Base-by-base conservation (phyloP, 2,113 vertebrate species). In the Podarcis raffonei region DNA sequence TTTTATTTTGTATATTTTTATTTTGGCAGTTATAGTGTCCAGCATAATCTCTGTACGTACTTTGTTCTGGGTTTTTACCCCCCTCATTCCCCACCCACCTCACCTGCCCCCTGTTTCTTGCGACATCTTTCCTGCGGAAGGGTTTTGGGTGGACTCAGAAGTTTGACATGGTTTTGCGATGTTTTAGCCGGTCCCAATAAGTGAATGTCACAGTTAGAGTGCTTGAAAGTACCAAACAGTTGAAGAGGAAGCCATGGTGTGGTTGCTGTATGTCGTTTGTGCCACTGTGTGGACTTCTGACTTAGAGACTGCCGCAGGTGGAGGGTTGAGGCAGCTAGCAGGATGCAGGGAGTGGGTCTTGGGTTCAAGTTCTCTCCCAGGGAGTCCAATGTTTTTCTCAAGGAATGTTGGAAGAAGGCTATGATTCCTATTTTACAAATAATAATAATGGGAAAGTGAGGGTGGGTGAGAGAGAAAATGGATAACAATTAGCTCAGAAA, bases 191-290 rank as follows among this genome's bases (percentile, higher is more conserved):
- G 59, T 62, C 15, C 16, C 5, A 62, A 62, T 62, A 62, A 62
- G 59, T 62, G 59, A 18, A 6, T 37, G 83, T 30, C 87, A 62
- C 37, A n/a, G 1, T 8, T 22, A 79, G 42, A 62, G 39, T 35
- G 57, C 20, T 12, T 18, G 65, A 30, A 18, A 1, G 0, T 81
- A 12, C 89, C 93, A 84, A 76, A 86, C 84, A 81, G 12, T 93
- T 94, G 23, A 5, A 35, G 48, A 35, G 78, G 39, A 22, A 80
- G 65, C 32, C 35, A 22, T 35, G 59, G 59, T 20, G 18, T 62
- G 59, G 13, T 62, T 62, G 59, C 16, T 37, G 6, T 18, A 15
- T 12, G 6, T 57, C 15, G 13, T 81, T 9, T 62, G 59, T 62
- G 27, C 8, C 57, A 62, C 16, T n/a, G 53, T n/a, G 35, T 22